Conservation (phyloP, 2,113 vertebrate species). For the Nipponia nippon region DNA sequence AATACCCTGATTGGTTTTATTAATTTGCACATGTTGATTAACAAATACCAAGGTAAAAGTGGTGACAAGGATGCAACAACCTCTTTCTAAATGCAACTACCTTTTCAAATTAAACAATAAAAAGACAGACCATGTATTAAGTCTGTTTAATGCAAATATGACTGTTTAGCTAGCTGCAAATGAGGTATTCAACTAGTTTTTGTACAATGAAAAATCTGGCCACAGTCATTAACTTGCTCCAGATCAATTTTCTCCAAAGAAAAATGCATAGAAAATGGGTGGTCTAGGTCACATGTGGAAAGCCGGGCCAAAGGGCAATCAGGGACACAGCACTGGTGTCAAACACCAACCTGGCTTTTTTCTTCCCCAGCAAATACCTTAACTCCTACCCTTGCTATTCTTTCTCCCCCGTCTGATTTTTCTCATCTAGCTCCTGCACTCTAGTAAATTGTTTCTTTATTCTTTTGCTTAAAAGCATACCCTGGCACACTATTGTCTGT, state of each 20-base stretch:
- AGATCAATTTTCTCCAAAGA: not conserved
- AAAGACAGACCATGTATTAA: not conserved
- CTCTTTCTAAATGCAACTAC: not conserved
- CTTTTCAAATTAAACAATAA: not conserved
- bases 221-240: not conserved
- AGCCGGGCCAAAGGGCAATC: not conserved
- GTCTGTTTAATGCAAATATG: not conserved
- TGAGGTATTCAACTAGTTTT: not conserved
- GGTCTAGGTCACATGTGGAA: not conserved
- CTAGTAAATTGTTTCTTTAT: slow-evolving; percentile 30
- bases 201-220: not conserved
- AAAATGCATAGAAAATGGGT: not conserved
- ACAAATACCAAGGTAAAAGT: not conserved
- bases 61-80: not conserved
- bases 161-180: not conserved
- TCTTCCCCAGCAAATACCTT: not conserved
- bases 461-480: slow-evolving; percentile 37
- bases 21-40: not conserved
- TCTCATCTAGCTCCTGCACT: not conserved
- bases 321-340: not conserved
- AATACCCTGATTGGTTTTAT: not conserved
- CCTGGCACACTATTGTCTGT: not conserved
- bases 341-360: not conserved
- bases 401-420: not conserved
- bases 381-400: not conserved